Conservation (phyloP, 2,888 invertebrate genomes). For the Heteromyza rotundicornis region DNA sequence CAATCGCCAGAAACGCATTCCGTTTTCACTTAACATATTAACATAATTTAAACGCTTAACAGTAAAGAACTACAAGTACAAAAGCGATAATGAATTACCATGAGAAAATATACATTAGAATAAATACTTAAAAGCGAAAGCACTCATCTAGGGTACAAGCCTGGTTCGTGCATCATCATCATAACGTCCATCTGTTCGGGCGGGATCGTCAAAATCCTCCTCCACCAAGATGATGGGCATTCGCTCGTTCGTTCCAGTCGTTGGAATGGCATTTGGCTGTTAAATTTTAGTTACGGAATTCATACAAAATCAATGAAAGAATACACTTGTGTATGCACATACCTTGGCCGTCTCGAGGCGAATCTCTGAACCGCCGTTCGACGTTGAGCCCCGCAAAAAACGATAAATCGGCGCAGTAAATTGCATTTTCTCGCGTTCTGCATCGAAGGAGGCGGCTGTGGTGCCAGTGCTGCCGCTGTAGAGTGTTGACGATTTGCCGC, state of each 20-base stretch:
- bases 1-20: no score
- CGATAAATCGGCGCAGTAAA: slow-evolving; percentile 44
- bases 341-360: slow-evolving; percentile 48
- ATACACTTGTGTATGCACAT: slow-evolving; percentile 17
- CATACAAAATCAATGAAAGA: background rate
- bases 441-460: slow-evolving; percentile 36
- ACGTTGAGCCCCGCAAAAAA: slow-evolving; percentile 39
- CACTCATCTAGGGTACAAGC: slow-evolving; percentile 45
- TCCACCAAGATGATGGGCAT: slow-evolving; percentile 39
- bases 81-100: background rate
- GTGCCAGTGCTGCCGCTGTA: slow-evolving; percentile 15
- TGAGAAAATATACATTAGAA: background rate
- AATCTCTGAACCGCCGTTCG: slow-evolving; percentile 42
- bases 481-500: slow-evolving; percentile 14
- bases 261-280: slow-evolving; percentile 27
- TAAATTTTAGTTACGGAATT: background rate
- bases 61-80: background rate
- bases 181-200: slow-evolving; percentile 44
- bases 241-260: slow-evolving; percentile 30
- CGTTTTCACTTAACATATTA: background rate
- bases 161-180: slow-evolving; percentile 51
- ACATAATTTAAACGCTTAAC: background rate
- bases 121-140: background rate
- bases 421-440: slow-evolving; percentile 36
- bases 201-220: slow-evolving; percentile 41